A percentile compares a stretch with the other conserved stretches of the same genome.
Evolutionary conservation across 35 echinoderm and acorn worm genomes (phyloP).

Genomic region (Eucidaris tribuloides): DNA sequence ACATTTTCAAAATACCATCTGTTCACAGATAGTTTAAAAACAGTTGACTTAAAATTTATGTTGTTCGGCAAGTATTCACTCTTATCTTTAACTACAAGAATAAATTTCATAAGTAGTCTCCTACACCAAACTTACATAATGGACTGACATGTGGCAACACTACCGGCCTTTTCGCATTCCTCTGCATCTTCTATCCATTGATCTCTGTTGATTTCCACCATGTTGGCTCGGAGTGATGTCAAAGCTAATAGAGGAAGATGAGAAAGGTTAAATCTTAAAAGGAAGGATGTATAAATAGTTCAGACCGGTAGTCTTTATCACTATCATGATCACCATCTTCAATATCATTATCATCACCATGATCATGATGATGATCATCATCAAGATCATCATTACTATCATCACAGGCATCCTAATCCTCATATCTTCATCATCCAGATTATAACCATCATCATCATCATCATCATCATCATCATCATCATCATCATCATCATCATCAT

Average conservation of each 20-base stretch:
- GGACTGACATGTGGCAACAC: conserved; percentile 83
- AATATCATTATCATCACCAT: background rate
- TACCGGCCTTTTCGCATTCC: conserved; percentile 88
- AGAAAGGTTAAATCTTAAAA: too few relatives aligned
- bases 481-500: background rate
- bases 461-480: background rate
- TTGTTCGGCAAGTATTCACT: too few relatives aligned
- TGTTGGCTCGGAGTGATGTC: conserved; percentile 79
- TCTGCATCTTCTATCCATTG: conserved; percentile 97
- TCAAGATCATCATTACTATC: too few relatives aligned
- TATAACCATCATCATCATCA: too few relatives aligned
- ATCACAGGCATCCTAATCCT: background rate
- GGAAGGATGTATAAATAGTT: too few relatives aligned
- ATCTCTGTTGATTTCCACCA: conserved; percentile 98
- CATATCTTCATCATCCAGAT: too few relatives aligned
- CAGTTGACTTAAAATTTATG: too few relatives aligned
- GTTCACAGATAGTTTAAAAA: too few relatives aligned
- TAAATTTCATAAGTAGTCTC: too few relatives aligned
- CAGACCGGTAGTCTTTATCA: background rate
- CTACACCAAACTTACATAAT: conserved; percentile 97
- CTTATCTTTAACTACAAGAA: too few relatives aligned
- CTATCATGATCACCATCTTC: background rate
- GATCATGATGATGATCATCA: background rate
- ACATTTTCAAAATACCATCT: too few relatives aligned
- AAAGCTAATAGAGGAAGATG: conserved; percentile 37